phyloP scores from a whole-genome alignment of 2,888 invertebrate species.

The Brachyopa scutellaris region DNA sequence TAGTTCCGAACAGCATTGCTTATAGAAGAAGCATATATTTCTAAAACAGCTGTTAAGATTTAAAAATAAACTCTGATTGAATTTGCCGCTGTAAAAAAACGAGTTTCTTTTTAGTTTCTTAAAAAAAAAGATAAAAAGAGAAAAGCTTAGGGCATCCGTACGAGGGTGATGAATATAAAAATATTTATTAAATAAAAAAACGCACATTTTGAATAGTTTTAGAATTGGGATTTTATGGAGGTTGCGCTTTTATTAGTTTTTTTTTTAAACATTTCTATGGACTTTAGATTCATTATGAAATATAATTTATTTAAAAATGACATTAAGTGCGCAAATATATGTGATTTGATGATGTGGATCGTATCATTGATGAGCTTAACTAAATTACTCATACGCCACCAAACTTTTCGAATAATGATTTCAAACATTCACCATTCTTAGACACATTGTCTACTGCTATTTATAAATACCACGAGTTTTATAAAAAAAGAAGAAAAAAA shows the following conservation, averaged over 20 bases:
- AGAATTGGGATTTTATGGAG: constrained; percentile 12
- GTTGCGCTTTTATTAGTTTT: constrained; percentile 14
- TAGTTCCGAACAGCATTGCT: constrained; percentile 8
- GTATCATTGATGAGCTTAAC: not conserved
- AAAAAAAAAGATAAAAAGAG: not conserved
- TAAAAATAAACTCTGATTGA: constrained; percentile 61
- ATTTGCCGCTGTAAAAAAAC: constrained; percentile 27
- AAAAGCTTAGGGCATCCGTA: not conserved
- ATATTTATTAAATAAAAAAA: not conserved
- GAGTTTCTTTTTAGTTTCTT: constrained; percentile 12
- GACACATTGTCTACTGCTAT: constrained; percentile 11
- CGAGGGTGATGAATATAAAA: constrained; percentile 24
- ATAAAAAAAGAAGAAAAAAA: not conserved
- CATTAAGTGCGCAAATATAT: too few relatives aligned
- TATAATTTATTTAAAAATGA: constrained; percentile 13
- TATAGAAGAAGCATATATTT: constrained; percentile 1
- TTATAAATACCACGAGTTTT: constrained; percentile 11
- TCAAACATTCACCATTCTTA: constrained; percentile 10
- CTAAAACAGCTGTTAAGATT: constrained; percentile 44
- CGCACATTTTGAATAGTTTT: constrained; percentile 20
- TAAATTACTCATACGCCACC: constrained; percentile 44
- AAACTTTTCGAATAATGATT: too few relatives aligned
- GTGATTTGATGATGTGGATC: constrained; percentile 27
- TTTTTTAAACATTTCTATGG: constrained; percentile 7
- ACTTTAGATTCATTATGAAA: constrained; percentile 28